Percentiles rank a stretch among this genome's conserved stretches.
Evolutionary conservation across 2,888 invertebrate genomes (phyloP).

Genomic region (Monochamus alternatus): DNA sequence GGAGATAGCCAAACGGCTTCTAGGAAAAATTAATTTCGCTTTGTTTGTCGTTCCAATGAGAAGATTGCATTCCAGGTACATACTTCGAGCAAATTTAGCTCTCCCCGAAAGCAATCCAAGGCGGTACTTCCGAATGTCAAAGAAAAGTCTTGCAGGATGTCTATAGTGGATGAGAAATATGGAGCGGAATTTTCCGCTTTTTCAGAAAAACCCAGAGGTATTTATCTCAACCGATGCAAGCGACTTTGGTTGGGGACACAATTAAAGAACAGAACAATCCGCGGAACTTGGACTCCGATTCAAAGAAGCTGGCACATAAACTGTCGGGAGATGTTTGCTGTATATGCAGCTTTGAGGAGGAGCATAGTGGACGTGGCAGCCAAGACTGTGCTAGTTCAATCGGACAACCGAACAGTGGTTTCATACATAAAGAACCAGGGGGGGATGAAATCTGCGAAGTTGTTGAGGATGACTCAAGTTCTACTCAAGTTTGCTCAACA

Average conservation of each 20-base stretch:
- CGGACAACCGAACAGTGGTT: conserved; percentile 33
- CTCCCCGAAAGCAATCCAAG: conserved; percentile 27
- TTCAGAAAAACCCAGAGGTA: not conserved
- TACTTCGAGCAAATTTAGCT: conserved; percentile 19
- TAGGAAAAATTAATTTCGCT: no score
- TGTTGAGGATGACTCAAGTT: not conserved
- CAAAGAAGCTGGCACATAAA: conserved; percentile 6
- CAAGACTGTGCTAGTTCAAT: conserved; percentile 28
- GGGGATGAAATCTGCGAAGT: conserved; percentile 10
- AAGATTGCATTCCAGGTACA: conserved; percentile 39
- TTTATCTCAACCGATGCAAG: conserved; percentile 6
- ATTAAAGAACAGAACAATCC: not conserved
- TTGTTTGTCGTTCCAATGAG: no score
- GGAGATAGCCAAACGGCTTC: no score
- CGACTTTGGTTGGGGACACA: not conserved
- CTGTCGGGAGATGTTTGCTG: not conserved
- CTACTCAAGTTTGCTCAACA: not conserved
- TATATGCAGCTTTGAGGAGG: conserved; percentile 2
- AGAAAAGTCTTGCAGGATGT: not conserved
- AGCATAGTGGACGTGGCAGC: not conserved
- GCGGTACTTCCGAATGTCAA: not conserved
- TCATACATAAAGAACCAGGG: conserved; percentile 29
- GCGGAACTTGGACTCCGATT: not conserved
- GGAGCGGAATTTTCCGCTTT: not conserved
- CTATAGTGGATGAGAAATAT: conserved; percentile 3